A percentile compares a stretch with the other conserved stretches of the same genome.
phyloP scores from a whole-genome alignment of 2,113 vertebrate genomes.

The Brachyistius frenatus region DNA sequence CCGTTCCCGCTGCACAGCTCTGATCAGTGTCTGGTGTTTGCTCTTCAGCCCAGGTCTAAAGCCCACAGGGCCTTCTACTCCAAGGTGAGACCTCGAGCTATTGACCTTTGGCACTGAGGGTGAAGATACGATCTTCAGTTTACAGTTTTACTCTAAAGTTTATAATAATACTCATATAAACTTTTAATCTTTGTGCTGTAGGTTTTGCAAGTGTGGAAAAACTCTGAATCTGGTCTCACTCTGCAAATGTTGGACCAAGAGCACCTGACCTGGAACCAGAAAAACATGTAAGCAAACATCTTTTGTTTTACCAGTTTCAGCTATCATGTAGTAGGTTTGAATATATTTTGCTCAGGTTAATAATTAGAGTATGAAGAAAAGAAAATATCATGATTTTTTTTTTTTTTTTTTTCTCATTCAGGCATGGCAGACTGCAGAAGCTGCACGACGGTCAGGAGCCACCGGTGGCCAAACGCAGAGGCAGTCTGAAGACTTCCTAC shows the following conservation, averaged over 20 bases:
- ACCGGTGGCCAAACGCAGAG: conserved; percentile 84
- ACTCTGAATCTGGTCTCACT: conserved; percentile 82
- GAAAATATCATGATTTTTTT: not conserved
- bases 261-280: conserved; percentile 88
- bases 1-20: conserved; percentile 88
- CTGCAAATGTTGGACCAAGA: conserved; percentile 87
- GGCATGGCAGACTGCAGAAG: conserved; percentile 88
- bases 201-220: conserved; percentile 91
- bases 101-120: not conserved
- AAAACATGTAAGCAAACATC: conserved; percentile 85
- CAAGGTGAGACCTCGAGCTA: conserved; percentile 81
- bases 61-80: conserved; percentile 92
- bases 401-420: conserved; percentile 61
- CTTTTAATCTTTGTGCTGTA: conserved; percentile 61
- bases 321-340: not conserved
- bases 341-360: not conserved
- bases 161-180: too few relatives aligned
- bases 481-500: conserved; percentile 83
- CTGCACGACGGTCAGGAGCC: conserved; percentile 85
- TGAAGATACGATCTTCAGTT: too few relatives aligned
- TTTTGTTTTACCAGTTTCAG: not conserved
- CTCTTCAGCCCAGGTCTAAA: conserved; percentile 90
- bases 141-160: too few relatives aligned
- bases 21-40: conserved; percentile 88
- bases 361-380: not conserved